These are phyloP conservation scores for Hepsetus odoe DNA, from an alignment of 2,113 vertebrate genomes.

Conservation along the genomic window DNA sequence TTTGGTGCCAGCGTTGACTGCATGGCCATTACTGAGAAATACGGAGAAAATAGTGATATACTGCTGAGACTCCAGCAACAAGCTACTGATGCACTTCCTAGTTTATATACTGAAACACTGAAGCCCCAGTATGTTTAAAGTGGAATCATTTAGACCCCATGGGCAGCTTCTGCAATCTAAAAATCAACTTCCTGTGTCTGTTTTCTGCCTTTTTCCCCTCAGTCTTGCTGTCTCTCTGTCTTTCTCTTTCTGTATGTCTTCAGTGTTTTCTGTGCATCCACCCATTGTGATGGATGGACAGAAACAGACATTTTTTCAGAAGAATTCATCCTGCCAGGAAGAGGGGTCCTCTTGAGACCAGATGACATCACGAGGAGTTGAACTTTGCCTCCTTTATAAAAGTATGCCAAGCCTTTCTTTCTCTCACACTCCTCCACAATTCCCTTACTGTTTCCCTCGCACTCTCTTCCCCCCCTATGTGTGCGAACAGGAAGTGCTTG, in stretches of 20 bases:
- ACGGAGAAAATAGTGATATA: neutral
- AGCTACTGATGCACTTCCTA: slow-evolving; percentile 6
- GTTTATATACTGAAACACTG: neutral
- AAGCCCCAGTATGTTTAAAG: neutral
- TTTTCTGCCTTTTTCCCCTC: neutral
- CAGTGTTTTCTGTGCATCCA: slow-evolving; percentile 5
- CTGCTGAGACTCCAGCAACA: slow-evolving; percentile 2
- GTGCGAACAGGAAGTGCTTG: slow-evolving; percentile 63
- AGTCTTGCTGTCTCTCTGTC: neutral
- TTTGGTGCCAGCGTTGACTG: neutral
- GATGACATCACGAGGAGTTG: slow-evolving; percentile 52
- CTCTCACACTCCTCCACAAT: slow-evolving; percentile 35
- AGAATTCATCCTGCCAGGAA: slow-evolving; percentile 32
- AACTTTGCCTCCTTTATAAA: slow-evolving; percentile 49
- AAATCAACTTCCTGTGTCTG: slow-evolving; percentile 11
- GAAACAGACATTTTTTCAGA: neutral
- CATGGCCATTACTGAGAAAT: neutral
- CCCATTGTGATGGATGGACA: neutral
- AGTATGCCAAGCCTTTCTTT: slow-evolving; percentile 33
- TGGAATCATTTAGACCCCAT: slow-evolving; percentile 7
- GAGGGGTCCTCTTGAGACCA: slow-evolving; percentile 33
- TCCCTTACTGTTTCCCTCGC: slow-evolving; percentile 35
- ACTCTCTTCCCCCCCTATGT: slow-evolving; percentile 6
- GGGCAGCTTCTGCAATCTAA: slow-evolving; percentile 2
- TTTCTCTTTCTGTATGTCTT: slow-evolving; percentile 28